phyloP scores from a whole-genome alignment of 2,113 vertebrate species.

The Suricata suricatta region DNA sequence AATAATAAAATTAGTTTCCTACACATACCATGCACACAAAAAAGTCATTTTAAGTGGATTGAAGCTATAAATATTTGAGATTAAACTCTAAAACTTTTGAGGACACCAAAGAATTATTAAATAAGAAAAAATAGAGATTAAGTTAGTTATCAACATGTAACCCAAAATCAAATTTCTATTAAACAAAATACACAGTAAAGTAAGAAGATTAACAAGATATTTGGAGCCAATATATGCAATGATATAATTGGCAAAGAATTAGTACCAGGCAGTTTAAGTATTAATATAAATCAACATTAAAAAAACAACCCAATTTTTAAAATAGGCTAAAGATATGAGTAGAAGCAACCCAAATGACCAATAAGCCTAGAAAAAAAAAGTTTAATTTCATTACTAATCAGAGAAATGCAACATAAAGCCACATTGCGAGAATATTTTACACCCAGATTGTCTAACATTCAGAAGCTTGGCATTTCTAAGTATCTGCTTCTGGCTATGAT shows the following conservation, averaged over 20 bases:
- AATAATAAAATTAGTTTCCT: neutral
- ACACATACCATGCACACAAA: neutral
- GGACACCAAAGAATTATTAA: neutral
- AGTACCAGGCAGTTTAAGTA: neutral
- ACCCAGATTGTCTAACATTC: neutral
- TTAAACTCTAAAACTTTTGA: neutral
- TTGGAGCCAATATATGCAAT: neutral
- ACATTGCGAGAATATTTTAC: neutral
- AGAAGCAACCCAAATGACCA: neutral
- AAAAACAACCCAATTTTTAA: neutral
- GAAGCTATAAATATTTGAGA: neutral
- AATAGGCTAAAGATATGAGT: neutral
- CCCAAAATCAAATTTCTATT: neutral
- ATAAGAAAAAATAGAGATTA: neutral
- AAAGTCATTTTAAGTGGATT: neutral
- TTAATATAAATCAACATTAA: neutral
- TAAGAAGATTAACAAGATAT: neutral
- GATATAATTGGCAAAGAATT: neutral
- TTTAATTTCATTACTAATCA: constrained; percentile 8
- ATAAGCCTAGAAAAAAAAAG: neutral
- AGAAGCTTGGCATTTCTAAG: neutral
- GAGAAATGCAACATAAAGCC: neutral
- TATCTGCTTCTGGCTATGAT: neutral
- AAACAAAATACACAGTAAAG: neutral
- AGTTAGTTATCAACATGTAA: neutral